Percentiles rank a stretch among this genome's conserved stretches.
Conservation (phyloP, 2,797 vertebrate species). For the Loris lydekkerianus region DNA sequence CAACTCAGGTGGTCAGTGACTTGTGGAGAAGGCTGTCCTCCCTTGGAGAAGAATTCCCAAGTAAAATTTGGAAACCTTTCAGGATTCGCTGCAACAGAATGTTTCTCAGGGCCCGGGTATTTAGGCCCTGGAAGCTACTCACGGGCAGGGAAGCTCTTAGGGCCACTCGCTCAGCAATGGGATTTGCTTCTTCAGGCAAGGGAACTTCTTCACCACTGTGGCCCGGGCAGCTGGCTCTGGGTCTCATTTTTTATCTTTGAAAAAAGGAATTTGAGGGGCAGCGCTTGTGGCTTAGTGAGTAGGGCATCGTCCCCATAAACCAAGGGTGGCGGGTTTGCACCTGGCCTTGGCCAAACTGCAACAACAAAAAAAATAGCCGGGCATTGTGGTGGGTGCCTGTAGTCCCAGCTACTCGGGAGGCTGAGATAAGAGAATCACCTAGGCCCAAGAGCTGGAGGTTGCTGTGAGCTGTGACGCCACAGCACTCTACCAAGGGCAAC, state of each 20-base stretch:
- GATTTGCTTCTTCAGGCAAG: rapidly evolving
- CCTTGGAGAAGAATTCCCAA: conserved; percentile 69
- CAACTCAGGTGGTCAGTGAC: conserved; percentile 74
- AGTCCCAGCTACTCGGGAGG: too few relatives aligned
- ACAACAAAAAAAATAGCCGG: too few relatives aligned
- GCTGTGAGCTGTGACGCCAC: too few relatives aligned
- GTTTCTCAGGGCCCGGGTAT: not conserved
- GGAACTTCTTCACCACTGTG: conserved; percentile 19
- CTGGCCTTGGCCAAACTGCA: too few relatives aligned
- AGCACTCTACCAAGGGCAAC: too few relatives aligned
- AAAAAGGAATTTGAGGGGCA: not conserved
- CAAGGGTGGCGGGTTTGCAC: too few relatives aligned
- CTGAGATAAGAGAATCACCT: too few relatives aligned
- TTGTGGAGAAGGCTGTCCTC: conserved; percentile 72
- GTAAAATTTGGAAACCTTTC: conserved; percentile 60
- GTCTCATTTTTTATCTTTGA: not conserved
- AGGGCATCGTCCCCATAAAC: too few relatives aligned
- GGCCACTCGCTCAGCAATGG: not conserved
- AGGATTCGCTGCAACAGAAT: not conserved
- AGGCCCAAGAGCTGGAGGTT: too few relatives aligned
- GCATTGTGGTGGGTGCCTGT: too few relatives aligned
- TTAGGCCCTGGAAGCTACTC: not conserved
- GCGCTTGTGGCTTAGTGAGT: too few relatives aligned
- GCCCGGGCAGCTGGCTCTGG: conserved; percentile 57
- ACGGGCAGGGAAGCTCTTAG: not conserved